Percentiles rank a stretch among this genome's conserved stretches.
phyloP scores from a whole-genome alignment of 1,140 invertebrate species.

The Calephelis virginiensis region DNA sequence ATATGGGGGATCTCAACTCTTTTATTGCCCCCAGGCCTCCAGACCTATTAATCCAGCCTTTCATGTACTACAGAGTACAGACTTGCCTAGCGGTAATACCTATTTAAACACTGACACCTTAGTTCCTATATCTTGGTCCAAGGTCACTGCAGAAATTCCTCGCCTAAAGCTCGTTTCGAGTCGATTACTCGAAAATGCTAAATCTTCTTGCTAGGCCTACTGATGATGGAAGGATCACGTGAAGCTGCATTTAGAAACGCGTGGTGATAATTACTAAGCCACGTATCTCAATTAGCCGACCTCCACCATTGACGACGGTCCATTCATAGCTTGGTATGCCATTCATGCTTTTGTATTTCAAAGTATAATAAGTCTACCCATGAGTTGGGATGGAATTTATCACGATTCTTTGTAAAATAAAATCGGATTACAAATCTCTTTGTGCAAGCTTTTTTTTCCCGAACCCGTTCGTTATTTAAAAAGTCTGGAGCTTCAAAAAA shows the following conservation, averaged over 20 bases:
- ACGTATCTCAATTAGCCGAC: conserved; percentile 16
- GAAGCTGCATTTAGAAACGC: conserved; percentile 13
- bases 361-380: not conserved
- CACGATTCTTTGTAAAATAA: not conserved
- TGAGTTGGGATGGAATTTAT: not conserved
- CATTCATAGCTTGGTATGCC: conserved; percentile 13
- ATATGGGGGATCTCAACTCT: too few species aligned
- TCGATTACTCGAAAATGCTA: too few species aligned
- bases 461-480: too few species aligned
- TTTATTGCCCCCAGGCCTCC: too few species aligned
- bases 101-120: too few species aligned
- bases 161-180: too few species aligned
- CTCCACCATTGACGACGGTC: conserved; percentile 9
- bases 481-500: too few species aligned
- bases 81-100: too few species aligned
- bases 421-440: conserved; percentile 1
- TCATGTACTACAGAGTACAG: too few species aligned
- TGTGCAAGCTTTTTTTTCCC: not conserved
- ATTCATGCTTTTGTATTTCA: conserved; percentile 12
- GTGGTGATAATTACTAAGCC: conserved; percentile 11
- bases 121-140: too few species aligned
- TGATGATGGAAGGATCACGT: not conserved
- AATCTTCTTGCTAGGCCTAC: not conserved
- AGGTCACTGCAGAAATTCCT: too few species aligned
- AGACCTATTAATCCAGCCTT: too few species aligned